Percentiles rank a stretch among this genome's conserved stretches.
phyloP scores from a whole-genome alignment of 2,113 vertebrate species.

The Thymallus thymallus region DNA sequence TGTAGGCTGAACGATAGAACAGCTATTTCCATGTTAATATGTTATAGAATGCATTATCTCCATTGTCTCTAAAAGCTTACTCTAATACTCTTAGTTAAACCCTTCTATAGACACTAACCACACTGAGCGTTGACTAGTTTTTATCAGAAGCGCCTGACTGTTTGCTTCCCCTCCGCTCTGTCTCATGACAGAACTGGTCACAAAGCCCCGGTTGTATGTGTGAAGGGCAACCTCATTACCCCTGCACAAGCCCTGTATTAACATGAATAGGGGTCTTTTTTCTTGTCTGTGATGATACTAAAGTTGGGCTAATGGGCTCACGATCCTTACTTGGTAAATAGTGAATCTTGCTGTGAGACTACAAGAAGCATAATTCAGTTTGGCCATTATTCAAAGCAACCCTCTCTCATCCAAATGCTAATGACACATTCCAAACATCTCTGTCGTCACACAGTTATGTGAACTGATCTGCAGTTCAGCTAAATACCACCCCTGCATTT shows the following conservation, averaged over 20 bases:
- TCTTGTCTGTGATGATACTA: neutral
- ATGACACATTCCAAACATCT: neutral
- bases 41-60: no score
- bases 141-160: neutral
- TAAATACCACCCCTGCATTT: no score
- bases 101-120: neutral
- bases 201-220: neutral
- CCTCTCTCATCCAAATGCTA: neutral
- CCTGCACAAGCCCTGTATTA: neutral
- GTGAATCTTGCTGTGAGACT: no score
- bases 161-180: neutral
- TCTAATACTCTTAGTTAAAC: neutral
- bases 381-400: no score
- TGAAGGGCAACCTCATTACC: conserved; percentile 6
- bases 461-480: neutral
- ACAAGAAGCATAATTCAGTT: no score
- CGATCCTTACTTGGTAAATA: no score
- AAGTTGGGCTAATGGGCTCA: no score
- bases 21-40: no score
- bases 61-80: neutral
- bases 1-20: no score
- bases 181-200: conserved; percentile 1
- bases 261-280: neutral
- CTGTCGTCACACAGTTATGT: neutral
- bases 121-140: neutral